Conservation (phyloP, 2,113 vertebrate genomes). For the Cottus gobio region DNA sequence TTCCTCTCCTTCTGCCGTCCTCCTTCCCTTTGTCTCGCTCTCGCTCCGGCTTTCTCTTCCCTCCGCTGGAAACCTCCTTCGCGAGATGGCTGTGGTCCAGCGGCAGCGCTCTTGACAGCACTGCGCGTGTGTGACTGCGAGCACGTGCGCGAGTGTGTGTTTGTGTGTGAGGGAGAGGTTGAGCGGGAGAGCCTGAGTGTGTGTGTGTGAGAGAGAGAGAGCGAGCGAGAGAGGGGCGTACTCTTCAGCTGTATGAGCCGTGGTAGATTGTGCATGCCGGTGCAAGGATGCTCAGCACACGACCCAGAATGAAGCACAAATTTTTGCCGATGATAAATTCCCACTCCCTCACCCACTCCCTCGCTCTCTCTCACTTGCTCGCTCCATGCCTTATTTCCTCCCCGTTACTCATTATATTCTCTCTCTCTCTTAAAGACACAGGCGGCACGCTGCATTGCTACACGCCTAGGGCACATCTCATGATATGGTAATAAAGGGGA, state of each 20-base stretch:
- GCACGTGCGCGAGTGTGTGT: constrained; percentile 61
- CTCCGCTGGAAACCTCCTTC: constrained; percentile 73
- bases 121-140: constrained; percentile 72
- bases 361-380: constrained; percentile 69
- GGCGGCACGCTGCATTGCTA: constrained; percentile 76
- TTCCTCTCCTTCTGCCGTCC: constrained; percentile 76
- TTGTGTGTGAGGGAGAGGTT: constrained; percentile 50
- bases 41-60: constrained; percentile 63
- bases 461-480: constrained; percentile 68
- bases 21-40: constrained; percentile 73
- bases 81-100: constrained; percentile 80
- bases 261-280: constrained; percentile 67
- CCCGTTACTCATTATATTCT: constrained; percentile 65
- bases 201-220: constrained; percentile 33
- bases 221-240: constrained; percentile 50
- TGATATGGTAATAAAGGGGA: constrained; percentile 74
- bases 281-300: constrained; percentile 72
- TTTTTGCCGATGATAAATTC: constrained; percentile 73
- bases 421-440: constrained; percentile 83
- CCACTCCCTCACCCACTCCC: constrained; percentile 66
- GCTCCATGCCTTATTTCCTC: constrained; percentile 68
- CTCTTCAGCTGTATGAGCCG: constrained; percentile 56
- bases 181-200: constrained; percentile 40
- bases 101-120: constrained; percentile 69
- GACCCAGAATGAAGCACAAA: constrained; percentile 66